phyloP scores from a whole-genome alignment of 37 sponge, comb jelly and placozoan species.

The Mnemiopsis leidyi region DNA sequence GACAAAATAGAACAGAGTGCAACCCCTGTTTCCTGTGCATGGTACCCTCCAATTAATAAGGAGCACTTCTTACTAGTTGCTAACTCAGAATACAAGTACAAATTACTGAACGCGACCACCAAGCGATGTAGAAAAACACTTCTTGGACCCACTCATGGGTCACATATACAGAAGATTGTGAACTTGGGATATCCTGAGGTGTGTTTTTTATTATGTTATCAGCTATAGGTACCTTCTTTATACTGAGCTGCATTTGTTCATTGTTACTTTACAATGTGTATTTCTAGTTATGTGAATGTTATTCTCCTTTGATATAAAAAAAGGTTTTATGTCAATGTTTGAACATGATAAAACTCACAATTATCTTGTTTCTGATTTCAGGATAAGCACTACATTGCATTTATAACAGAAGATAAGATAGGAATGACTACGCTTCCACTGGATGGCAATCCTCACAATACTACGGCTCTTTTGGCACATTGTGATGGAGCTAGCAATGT shows the following conservation, averaged over 20 bases:
- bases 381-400: conserved; percentile 75
- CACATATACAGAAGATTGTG: conserved; percentile 69
- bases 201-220: too few relatives aligned
- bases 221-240: too few relatives aligned
- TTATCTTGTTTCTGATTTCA: too few relatives aligned
- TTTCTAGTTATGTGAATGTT: too few relatives aligned
- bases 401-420: conserved; percentile 83
- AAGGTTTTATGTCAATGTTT: too few relatives aligned
- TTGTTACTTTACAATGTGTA: too few relatives aligned
- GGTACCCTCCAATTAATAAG: conserved; percentile 92
- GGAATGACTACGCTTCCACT: conserved; percentile 87
- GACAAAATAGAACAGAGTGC: conserved; percentile 96
- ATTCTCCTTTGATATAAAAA: too few relatives aligned
- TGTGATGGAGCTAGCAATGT: conserved; percentile 69
- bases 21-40: conserved; percentile 73
- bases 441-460: conserved; percentile 94
- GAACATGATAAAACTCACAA: too few relatives aligned
- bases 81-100: conserved; percentile 88
- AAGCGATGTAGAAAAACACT: conserved; percentile 93
- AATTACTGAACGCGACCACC: conserved; percentile 89
- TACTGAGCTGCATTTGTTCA: too few relatives aligned
- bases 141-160: conserved; percentile 86
- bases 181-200: conserved; percentile 45
- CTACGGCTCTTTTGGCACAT: conserved; percentile 82
- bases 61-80: conserved; percentile 88